These are phyloP conservation scores for Fabriciana adippe DNA, from an alignment of 2,888 invertebrate species.

Conservation along the genomic window DNA sequence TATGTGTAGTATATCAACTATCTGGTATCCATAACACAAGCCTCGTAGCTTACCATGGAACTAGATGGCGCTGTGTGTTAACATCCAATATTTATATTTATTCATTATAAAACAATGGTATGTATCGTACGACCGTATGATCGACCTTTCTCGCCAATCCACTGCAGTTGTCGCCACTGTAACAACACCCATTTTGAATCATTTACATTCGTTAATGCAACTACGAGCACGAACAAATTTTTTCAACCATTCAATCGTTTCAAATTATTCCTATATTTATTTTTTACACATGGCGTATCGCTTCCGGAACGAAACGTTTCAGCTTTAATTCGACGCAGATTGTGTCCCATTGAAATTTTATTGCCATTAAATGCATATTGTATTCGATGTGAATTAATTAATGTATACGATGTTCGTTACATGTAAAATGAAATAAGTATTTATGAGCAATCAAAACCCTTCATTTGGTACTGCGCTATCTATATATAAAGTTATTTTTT, in stretches of 20 bases:
- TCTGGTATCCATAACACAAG: too few species aligned
- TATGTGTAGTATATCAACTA: too few species aligned
- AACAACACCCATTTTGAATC: constrained; percentile 34
- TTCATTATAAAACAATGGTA: too few species aligned
- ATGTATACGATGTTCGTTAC: constrained; percentile 17
- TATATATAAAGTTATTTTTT: too few species aligned
- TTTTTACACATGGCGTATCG: constrained; percentile 51
- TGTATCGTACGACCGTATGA: not conserved
- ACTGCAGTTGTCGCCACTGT: constrained; percentile 31
- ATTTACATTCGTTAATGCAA: constrained; percentile 40
- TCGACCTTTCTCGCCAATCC: constrained; percentile 16
- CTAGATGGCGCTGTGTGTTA: too few species aligned
- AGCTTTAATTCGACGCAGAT: constrained; percentile 42
- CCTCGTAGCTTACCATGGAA: too few species aligned
- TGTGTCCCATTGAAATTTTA: constrained; percentile 47
- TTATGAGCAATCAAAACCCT: constrained; percentile 21
- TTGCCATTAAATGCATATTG: constrained; percentile 43
- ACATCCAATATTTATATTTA: too few species aligned
- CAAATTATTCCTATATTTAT: constrained; percentile 57
- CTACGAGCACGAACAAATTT: constrained; percentile 32
- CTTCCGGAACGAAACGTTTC: constrained; percentile 38
- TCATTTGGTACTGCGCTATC: constrained; percentile 1
- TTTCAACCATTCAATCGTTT: constrained; percentile 34
- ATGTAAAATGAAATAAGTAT: constrained; percentile 21
- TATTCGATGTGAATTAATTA: constrained; percentile 43